These are phyloP conservation scores for Lipophrys pholis DNA, from an alignment of 2,113 vertebrate genomes.

Conservation along the genomic window DNA sequence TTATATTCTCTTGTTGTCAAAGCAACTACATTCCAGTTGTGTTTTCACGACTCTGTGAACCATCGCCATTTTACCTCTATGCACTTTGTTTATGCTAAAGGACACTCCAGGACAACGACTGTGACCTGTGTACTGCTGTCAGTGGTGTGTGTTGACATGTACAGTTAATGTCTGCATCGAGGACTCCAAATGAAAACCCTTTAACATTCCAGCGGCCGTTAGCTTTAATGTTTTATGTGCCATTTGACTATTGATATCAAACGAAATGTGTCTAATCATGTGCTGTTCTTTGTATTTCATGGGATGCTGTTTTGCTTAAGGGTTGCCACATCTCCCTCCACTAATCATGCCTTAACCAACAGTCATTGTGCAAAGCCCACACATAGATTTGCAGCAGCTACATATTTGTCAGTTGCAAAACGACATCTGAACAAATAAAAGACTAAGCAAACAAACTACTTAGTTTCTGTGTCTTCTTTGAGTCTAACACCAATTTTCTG, in stretches of 20 bases:
- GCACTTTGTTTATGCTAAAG: conserved; percentile 36
- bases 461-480: not conserved
- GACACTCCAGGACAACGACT: conserved; percentile 17
- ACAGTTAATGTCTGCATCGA: not conserved
- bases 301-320: not conserved
- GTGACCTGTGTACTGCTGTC: conserved; percentile 32
- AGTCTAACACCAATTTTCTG: not conserved
- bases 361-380: conserved; percentile 23
- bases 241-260: not conserved
- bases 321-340: conserved; percentile 33
- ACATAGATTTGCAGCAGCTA: not conserved
- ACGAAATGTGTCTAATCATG: conserved; percentile 2
- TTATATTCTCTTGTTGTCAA: conserved; percentile 13
- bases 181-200: not conserved
- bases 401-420: not conserved
- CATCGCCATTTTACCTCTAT: conserved; percentile 29
- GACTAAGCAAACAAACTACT: not conserved
- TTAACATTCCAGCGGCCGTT: not conserved
- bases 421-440: conserved; percentile 23
- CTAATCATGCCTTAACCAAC: conserved; percentile 52
- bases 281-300: conserved; percentile 1
- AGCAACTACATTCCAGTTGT: conserved; percentile 36
- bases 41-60: conserved; percentile 11
- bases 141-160: conserved; percentile 21
- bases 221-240: too few relatives aligned